Evolutionary conservation across 2,113 vertebrate genomes (phyloP), one percentile per base, ranked within the genome.

Genomic region (Aldabrachelys gigantea): DNA sequence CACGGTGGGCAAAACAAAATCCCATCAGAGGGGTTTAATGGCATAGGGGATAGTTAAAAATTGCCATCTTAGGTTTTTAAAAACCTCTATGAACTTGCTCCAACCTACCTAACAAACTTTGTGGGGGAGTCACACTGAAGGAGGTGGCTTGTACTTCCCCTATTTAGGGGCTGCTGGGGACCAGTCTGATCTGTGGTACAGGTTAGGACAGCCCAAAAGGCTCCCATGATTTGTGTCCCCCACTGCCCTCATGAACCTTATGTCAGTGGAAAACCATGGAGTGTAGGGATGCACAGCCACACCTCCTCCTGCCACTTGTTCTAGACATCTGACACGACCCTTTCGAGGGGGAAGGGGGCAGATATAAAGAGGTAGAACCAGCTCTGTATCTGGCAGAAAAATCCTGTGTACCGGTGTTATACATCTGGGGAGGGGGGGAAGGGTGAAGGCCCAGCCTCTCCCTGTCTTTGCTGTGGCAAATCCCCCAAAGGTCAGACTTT

Each of bases 131-230:
- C 53, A 4, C 90, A 96, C 88, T 90, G 41, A 53, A 27, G 41
- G 72, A 87, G 82, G 81, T 72, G 59, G 5, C 38, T 95, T 94
- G 69, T 62, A 91, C 24, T 89, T 96, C 89, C 87, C 59, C 93
- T 59, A 31, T 44, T 47, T 76, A 47, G 75, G 75, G 25, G 11
- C 24, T 47, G 75, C 41, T 47, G 41, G 41, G 75, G 13, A 13
- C 24, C 72, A 3, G 7, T 82, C 6, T 69, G 65, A n/a, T 38
- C 16, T 72, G 65, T n/a, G 49, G 62, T 83, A 50, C 52, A n/a
- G 35, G 25, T 44, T 78, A 78, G 75, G 35, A 50, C 10, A 84
- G 9, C n/a, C 82, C 35, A 81, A 31, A 5, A 65, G 6, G 54
- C 44, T 91, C 47, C n/a, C 52, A 29, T 88, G 80, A 84, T 50